Conservation (phyloP, 2,113 vertebrate genomes). For the Eptesicus fuscus region DNA sequence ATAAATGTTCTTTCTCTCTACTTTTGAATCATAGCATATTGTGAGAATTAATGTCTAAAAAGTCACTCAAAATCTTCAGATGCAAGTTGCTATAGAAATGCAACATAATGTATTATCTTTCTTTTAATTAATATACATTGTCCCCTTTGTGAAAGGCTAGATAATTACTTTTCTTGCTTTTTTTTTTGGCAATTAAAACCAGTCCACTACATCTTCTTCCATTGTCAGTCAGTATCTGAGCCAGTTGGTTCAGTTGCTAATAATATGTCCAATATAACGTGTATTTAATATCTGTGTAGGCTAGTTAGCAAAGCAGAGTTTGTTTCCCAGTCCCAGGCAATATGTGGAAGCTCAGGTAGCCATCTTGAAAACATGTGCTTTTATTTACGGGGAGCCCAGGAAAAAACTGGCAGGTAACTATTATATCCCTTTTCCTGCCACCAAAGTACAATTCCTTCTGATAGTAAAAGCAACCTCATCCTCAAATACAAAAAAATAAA, state of each 20-base stretch:
- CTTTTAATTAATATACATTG: not conserved
- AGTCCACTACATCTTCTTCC: not conserved
- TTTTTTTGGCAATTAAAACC: not conserved
- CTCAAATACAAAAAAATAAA: not conserved
- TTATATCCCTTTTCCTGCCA: not conserved
- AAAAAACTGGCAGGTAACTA: not conserved
- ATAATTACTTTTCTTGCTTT: not conserved
- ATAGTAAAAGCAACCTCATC: not conserved
- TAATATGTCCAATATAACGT: not conserved
- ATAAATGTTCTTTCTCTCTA: not conserved
- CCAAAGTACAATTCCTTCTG: not conserved
- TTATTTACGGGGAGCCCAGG: not conserved
- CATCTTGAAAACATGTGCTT: constrained; percentile 15
- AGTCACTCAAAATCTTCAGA: not conserved
- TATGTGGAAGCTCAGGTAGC: not conserved
- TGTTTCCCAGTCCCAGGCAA: not conserved
- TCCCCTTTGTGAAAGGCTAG: not conserved
- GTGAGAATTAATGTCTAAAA: constrained; percentile 38
- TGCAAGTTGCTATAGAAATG: not conserved
- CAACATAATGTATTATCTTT: not conserved
- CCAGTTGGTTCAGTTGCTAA: not conserved
- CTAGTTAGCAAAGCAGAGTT: constrained; percentile 26
- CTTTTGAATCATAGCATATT: not conserved
- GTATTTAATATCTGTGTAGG: not conserved
- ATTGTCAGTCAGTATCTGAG: not conserved